Base-by-base conservation (phyloP, 35 echinoderm and acorn worm genomes). In the Lytechinus variegatus region DNA sequence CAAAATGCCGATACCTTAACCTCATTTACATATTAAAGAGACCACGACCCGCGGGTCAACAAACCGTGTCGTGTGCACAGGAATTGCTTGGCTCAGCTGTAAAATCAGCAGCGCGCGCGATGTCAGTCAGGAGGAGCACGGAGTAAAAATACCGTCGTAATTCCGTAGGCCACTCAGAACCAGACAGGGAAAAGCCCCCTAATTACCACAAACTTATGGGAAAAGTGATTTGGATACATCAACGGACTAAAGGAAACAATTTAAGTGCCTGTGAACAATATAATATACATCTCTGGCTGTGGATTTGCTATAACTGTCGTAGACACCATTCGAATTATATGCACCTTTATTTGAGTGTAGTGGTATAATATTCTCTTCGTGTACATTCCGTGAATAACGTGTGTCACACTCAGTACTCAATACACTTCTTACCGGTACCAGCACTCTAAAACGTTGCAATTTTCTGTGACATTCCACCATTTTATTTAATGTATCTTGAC, bases 11-110 rank as follows among this genome's bases (percentile, higher is more conserved):
- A 90, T 90, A 54, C 29, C 16, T 16, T 27, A 52, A 13, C 88
- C 29, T 19, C 14, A 90, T 90, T 88, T 88, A 88, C 87, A 88
- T 88, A 28, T 88, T 88, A 88, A 88, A 88, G 87, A 58, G 56
- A 88, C 87, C 87, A 9, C n/a, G 52, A 44, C 88, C 52, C 88
- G 28, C 8, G 52, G 88, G 88, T 90, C 88, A 90, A 28, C 29
- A 10, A 6, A 52, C 11, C 52, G 28, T 52, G 29, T 44, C 88
- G 88, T 90, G 88, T 90, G 88, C 88, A 90, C 14, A 33, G 3
- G 88, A 90, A 90, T 10, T 90, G 88, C 88, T 90, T 90, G 28
- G 88, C 88, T 90, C 88, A 90, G 88, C 88, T 90, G 88, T 90
- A 90, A 90, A 44, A 28, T 88, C 87, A n/a, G 2, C 29, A 12